A percentile compares a stretch with the other conserved stretches of the same genome.
Evolutionary conservation across 1,140 invertebrate species (phyloP).

Genomic region (Prorops nasuta): DNA sequence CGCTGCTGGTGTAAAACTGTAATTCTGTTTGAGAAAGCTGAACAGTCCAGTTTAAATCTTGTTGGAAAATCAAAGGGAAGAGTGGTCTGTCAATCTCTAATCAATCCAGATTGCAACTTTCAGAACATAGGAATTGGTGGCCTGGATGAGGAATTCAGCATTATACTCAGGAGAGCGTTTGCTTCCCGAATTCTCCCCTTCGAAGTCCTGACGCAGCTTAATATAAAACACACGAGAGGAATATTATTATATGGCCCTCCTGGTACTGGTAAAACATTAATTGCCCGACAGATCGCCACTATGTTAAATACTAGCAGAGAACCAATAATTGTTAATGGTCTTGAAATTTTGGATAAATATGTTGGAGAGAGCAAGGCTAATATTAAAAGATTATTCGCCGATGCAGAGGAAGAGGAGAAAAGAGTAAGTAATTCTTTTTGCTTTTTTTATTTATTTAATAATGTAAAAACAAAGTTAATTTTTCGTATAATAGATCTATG

Average conservation of each 20-base stretch:
- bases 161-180: slow-evolving; percentile 97
- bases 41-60: slow-evolving; percentile 81
- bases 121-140: slow-evolving; percentile 99
- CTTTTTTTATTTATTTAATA: too few relatives aligned
- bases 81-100: slow-evolving; percentile 80
- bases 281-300: slow-evolving; percentile 97
- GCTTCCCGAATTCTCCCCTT: slow-evolving; percentile 98
- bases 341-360: slow-evolving; percentile 99
- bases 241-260: slow-evolving; percentile 96
- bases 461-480: not conserved
- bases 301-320: slow-evolving; percentile 98
- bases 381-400: slow-evolving; percentile 96
- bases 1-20: slow-evolving; percentile 78
- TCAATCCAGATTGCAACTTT: slow-evolving; percentile 99
- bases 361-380: slow-evolving; percentile 99
- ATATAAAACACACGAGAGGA: slow-evolving; percentile 96
- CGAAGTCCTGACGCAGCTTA: slow-evolving; percentile 94
- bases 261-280: slow-evolving; percentile 98
- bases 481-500: not conserved
- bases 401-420: slow-evolving; percentile 99
- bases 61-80: slow-evolving; percentile 82
- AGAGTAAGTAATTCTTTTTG: slow-evolving; percentile 96
- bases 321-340: slow-evolving; percentile 97
- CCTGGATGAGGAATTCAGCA: slow-evolving; percentile 95
- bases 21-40: slow-evolving; percentile 92